phyloP scores from a whole-genome alignment of 2,888 invertebrate genomes.

The Mylabris sibirica region DNA sequence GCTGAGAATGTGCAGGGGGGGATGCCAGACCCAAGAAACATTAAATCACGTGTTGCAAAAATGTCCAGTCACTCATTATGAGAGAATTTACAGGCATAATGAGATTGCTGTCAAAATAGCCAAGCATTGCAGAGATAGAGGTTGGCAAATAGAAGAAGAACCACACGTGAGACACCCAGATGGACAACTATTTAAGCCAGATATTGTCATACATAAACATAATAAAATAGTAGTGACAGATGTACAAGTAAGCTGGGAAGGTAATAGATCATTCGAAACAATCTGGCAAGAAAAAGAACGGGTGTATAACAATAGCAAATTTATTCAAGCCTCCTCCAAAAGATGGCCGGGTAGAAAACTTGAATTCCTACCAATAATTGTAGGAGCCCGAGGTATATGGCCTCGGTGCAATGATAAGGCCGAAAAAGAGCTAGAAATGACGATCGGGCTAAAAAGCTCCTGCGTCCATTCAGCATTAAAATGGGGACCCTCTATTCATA shows the following conservation, averaged over 20 bases:
- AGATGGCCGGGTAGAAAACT: constrained; percentile 32
- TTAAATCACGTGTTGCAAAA: constrained; percentile 29
- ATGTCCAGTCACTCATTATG: constrained; percentile 30
- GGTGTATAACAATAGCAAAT: constrained; percentile 33
- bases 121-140: constrained; percentile 23
- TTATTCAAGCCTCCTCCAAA: constrained; percentile 30
- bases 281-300: constrained; percentile 29
- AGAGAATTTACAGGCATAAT: constrained; percentile 36
- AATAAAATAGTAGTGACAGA: not conserved
- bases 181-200: constrained; percentile 31
- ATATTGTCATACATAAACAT: not conserved
- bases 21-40: not conserved
- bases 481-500: constrained; percentile 31
- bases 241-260: constrained; percentile 13
- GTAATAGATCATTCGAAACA: constrained; percentile 30
- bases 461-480: constrained; percentile 30
- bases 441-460: constrained; percentile 20
- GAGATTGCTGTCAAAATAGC: constrained; percentile 33
- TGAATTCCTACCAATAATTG: constrained; percentile 31
- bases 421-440: constrained; percentile 17
- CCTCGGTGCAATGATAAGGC: constrained; percentile 31
- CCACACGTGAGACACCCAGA: constrained; percentile 36
- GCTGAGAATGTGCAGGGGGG: constrained; percentile 15
- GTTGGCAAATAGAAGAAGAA: constrained; percentile 37
- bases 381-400: constrained; percentile 45